Conservation (phyloP, 2,888 invertebrate species). For the Danaus chrysippus region DNA sequence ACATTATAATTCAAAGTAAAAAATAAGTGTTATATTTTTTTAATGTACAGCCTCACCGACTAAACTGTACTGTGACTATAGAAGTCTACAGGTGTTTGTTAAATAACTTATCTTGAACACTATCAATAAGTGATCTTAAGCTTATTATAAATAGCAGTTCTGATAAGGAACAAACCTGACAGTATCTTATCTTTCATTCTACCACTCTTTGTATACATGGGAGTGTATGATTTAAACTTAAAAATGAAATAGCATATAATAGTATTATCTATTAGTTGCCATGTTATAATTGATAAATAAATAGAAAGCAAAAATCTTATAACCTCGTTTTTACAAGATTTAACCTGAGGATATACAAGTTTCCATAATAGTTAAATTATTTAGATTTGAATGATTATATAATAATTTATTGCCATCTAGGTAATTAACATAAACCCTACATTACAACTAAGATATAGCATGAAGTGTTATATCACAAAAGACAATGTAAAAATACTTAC, state of each 20-base stretch:
- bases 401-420: too few relatives aligned
- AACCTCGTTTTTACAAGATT: too few relatives aligned
- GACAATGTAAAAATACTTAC: too few relatives aligned
- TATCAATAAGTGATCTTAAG: slow-evolving; percentile 73
- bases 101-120: slow-evolving; percentile 56
- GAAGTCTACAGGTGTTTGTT: slow-evolving; percentile 52
- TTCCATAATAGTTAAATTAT: too few relatives aligned
- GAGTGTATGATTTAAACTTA: slow-evolving; percentile 25
- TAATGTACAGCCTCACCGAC: slow-evolving; percentile 49
- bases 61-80: slow-evolving; percentile 54
- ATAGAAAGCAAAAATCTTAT: background rate
- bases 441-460: too few relatives aligned
- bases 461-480: too few relatives aligned
- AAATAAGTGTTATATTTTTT: slow-evolving; percentile 37
- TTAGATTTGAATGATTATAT: too few relatives aligned
- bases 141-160: slow-evolving; percentile 66
- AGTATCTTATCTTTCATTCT: slow-evolving; percentile 65
- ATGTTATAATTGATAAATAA: slow-evolving; percentile 1
- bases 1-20: slow-evolving; percentile 54
- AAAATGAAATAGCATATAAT: slow-evolving; percentile 5
- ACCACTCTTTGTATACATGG: slow-evolving; percentile 47
- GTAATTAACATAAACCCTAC: too few relatives aligned
- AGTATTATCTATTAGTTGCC: background rate
- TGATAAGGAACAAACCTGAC: slow-evolving; percentile 64
- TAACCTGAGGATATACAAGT: too few relatives aligned